Evolutionary conservation across 2,888 invertebrate species (phyloP), one percentile per base, ranked within the genome.

Genomic region (Sepiola atlantica): DNA sequence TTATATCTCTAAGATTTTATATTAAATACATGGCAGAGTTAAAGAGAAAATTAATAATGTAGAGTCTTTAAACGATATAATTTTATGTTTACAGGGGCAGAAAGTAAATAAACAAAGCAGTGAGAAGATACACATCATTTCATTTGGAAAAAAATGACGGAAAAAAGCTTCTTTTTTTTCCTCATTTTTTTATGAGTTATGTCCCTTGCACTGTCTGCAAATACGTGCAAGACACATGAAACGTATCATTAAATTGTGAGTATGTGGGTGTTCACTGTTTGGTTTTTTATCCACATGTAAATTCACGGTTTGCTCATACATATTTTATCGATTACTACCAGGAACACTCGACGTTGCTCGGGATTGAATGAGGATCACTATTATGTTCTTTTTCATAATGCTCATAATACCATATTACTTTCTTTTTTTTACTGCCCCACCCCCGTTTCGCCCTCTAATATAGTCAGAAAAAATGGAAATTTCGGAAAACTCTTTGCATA

Each of bases 141-240:
- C 4, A 14, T 77, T 77, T n/a, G n/a, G n/a, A 77, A 77, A 77
- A 77, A 77, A 77, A 77, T 77, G 16, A 77, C 14, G n/a, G 14
- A 77, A 77, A 77, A 77, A n/a, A 77, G n/a, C 77, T n/a, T 77
- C n/a, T 77, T 61, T 77, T 45, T 77, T 77, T n/a, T 77, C n/a
- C 77, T 32, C 77, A 77, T 77, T 77, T 77, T n/a, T 77, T 77
- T 77, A 77, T 77, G 77, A 77, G 77, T 77, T 77, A 77, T 77
- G 77, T 77, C 77, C 77, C 77, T 77, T 77, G 77, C 77, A 77
- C 77, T 77, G 77, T 77, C n/a, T n/a, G 77, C 32, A 18, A n/a
- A 77, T 77, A 77, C n/a, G 77, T 77, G 77, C 16, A n/a, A n/a
- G n/a, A 77, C 32, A n/a, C n/a, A 32, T 77, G 45, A n/a, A n/a